Percentiles rank a stretch among this genome's conserved stretches.
Evolutionary conservation across 2,888 invertebrate genomes (phyloP).

Genomic region (Oscheius onirici): DNA sequence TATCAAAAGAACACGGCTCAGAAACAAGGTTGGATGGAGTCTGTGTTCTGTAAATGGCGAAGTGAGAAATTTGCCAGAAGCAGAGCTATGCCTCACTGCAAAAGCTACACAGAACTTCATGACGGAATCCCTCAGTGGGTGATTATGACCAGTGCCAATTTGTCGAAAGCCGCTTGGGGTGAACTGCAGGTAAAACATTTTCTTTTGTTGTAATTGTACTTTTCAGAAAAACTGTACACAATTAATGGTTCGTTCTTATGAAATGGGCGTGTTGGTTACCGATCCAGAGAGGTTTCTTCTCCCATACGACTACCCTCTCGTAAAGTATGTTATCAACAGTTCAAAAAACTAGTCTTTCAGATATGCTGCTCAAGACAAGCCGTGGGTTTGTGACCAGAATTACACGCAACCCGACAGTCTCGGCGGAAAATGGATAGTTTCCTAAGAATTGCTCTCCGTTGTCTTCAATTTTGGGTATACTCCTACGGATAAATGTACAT

Average conservation of each 20-base stretch:
- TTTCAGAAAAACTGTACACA: slow-evolving; percentile 42
- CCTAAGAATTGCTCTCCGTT: not conserved
- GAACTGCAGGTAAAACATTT: slow-evolving; percentile 75
- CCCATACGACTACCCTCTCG: slow-evolving; percentile 64
- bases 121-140: slow-evolving; percentile 54
- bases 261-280: slow-evolving; percentile 64
- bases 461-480: slow-evolving; percentile 1
- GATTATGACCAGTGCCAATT: slow-evolving; percentile 82
- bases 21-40: slow-evolving; percentile 78
- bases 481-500: not conserved
- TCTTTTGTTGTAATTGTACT: not conserved
- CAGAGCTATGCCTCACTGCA: slow-evolving; percentile 92
- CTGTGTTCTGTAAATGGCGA: slow-evolving; percentile 78
- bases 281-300: slow-evolving; percentile 44
- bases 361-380: slow-evolving; percentile 36
- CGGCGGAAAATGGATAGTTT: slow-evolving; percentile 33
- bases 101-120: slow-evolving; percentile 73
- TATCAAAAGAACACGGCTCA: slow-evolving; percentile 82
- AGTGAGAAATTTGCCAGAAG: slow-evolving; percentile 80
- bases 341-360: slow-evolving; percentile 16
- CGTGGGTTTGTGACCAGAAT: slow-evolving; percentile 41
- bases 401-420: slow-evolving; percentile 28
- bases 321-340: slow-evolving; percentile 38
- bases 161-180: slow-evolving; percentile 98
- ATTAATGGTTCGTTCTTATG: slow-evolving; percentile 57